Conservation (phyloP, 1,140 invertebrate species). For the Argopecten irradians region DNA sequence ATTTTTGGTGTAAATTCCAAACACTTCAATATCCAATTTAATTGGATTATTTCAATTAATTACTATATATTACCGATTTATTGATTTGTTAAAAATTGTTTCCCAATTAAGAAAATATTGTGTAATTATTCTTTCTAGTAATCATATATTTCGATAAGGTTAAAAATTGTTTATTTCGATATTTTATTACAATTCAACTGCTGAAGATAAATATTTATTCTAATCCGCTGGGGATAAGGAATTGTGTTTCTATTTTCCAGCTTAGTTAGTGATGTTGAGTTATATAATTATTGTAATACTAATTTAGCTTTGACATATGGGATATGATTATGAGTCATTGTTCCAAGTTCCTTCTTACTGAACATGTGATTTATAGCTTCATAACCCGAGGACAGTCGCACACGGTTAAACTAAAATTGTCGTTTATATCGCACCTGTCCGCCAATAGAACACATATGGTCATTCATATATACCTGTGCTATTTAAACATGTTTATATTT, state of each 20-base stretch:
- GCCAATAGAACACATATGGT: neutral
- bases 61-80: too few relatives aligned
- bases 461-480: neutral
- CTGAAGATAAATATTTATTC: too few relatives aligned
- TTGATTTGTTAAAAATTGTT: too few relatives aligned
- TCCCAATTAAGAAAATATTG: too few relatives aligned
- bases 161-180: too few relatives aligned
- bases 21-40: too few relatives aligned
- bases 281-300: neutral
- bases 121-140: too few relatives aligned
- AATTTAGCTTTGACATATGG: neutral
- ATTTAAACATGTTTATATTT: neutral
- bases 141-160: too few relatives aligned
- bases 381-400: slow-evolving; percentile 13
- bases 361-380: neutral
- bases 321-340: neutral
- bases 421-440: neutral
- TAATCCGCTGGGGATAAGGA: too few relatives aligned
- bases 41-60: too few relatives aligned
- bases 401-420: neutral
- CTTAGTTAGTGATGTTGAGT: neutral
- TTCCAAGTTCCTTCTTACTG: neutral
- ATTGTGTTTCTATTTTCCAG: neutral
- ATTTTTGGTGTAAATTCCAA: too few relatives aligned
- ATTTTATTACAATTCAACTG: too few relatives aligned